Evolutionary conservation across 2,113 vertebrate genomes (phyloP).

Genomic region (Odontesthes bonariensis): DNA sequence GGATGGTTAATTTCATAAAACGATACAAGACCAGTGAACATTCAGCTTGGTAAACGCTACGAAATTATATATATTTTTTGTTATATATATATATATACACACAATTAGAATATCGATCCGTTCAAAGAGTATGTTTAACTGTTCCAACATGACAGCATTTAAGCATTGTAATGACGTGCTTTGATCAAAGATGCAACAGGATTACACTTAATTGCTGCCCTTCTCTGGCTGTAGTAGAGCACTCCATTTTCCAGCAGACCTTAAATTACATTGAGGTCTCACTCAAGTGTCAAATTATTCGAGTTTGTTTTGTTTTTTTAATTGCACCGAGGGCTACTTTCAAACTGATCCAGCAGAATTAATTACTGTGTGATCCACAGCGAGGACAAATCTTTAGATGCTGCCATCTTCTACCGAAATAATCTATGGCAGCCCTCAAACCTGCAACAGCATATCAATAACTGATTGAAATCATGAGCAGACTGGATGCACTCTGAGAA

Average conservation of each 20-base stretch:
- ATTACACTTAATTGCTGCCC: neutral
- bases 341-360: constrained; percentile 31
- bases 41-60: no score
- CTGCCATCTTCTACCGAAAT: constrained; percentile 30
- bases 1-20: no score
- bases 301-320: constrained; percentile 10
- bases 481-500: constrained; percentile 3
- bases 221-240: neutral
- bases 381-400: constrained; percentile 28
- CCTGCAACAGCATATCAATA: constrained; percentile 29
- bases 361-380: constrained; percentile 27
- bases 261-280: constrained; percentile 38
- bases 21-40: no score
- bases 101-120: no score
- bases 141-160: neutral
- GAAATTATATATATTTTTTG: no score
- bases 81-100: no score
- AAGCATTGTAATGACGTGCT: neutral
- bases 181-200: neutral
- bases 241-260: constrained; percentile 23
- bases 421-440: constrained; percentile 21
- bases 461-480: constrained; percentile 33
- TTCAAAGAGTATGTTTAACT: neutral
- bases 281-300: constrained; percentile 2
- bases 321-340: constrained; percentile 24